phyloP scores from a whole-genome alignment of 2,113 vertebrate genomes.

The Anolis carolinensis region DNA sequence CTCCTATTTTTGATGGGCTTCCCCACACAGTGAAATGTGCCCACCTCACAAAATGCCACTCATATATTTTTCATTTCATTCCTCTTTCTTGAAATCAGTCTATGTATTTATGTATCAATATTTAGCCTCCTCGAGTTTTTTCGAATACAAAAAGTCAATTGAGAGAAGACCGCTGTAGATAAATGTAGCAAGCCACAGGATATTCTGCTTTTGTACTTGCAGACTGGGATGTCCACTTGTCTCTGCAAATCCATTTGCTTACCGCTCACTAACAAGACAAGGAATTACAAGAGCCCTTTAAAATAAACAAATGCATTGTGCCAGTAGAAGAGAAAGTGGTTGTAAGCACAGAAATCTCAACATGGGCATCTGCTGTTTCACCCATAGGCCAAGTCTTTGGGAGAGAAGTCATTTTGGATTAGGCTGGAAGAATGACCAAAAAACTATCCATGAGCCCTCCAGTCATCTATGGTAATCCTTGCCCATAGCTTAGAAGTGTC shows the following conservation, averaged over 20 bases:
- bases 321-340: slow-evolving; percentile 47
- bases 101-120: background rate
- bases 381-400: slow-evolving; percentile 39
- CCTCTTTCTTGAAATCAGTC: background rate
- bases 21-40: background rate
- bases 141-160: slow-evolving; percentile 32
- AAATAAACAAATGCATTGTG: too few species aligned
- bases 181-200: background rate
- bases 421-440: slow-evolving; percentile 41
- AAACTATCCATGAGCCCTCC: slow-evolving; percentile 46
- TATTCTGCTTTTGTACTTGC: background rate
- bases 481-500: slow-evolving; percentile 31
- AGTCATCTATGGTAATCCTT: slow-evolving; percentile 44
- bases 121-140: slow-evolving; percentile 50
- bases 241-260: slow-evolving; percentile 22
- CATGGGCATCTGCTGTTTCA: slow-evolving; percentile 56
- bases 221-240: slow-evolving; percentile 5
- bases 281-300: slow-evolving; percentile 49
- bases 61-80: background rate
- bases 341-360: slow-evolving; percentile 50
- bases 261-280: background rate
- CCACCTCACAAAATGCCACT: slow-evolving; percentile 27
- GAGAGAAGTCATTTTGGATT: slow-evolving; percentile 59
- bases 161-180: background rate
- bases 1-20: background rate